Evolutionary conservation across 1,140 invertebrate species (phyloP).

Genomic region (Heliconius hermathena): DNA sequence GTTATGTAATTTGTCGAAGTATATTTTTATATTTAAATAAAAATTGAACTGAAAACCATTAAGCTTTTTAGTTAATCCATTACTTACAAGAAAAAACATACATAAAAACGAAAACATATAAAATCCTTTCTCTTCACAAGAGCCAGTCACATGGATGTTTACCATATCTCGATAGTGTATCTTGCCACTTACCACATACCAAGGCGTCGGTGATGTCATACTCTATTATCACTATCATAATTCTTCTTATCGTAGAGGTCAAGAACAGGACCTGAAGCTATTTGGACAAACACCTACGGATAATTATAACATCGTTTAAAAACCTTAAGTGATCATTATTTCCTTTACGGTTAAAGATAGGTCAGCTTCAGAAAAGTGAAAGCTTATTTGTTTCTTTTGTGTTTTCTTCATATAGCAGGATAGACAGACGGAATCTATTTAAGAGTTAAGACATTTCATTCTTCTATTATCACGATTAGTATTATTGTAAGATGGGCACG

Average conservation of each 20-base stretch:
- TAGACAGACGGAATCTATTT: not conserved
- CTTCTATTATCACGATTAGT: too few species aligned
- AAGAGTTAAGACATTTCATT: too few species aligned
- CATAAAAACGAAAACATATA: not conserved
- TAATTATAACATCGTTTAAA: not conserved
- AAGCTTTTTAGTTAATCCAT: too few species aligned
- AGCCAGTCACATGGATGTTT: not conserved
- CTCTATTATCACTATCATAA: not conserved
- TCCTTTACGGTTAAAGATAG: not conserved
- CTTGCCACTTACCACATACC: slow-evolving; percentile 1
- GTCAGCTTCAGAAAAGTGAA: not conserved
- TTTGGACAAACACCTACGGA: not conserved
- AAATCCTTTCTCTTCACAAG: not conserved
- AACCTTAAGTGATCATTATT: not conserved
- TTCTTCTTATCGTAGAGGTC: slow-evolving; percentile 14
- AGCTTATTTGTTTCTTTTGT: not conserved
- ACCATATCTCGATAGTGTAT: not conserved
- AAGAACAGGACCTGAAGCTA: not conserved
- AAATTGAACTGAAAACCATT: too few species aligned
- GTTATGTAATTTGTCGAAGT: too few species aligned
- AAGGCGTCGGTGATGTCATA: slow-evolving; percentile 13
- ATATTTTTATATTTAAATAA: too few species aligned
- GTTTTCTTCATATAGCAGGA: not conserved
- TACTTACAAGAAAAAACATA: not conserved
- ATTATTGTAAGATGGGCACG: too few species aligned